Base-by-base conservation (phyloP, 2,797 vertebrate species). In the Meriones psammophilus region DNA sequence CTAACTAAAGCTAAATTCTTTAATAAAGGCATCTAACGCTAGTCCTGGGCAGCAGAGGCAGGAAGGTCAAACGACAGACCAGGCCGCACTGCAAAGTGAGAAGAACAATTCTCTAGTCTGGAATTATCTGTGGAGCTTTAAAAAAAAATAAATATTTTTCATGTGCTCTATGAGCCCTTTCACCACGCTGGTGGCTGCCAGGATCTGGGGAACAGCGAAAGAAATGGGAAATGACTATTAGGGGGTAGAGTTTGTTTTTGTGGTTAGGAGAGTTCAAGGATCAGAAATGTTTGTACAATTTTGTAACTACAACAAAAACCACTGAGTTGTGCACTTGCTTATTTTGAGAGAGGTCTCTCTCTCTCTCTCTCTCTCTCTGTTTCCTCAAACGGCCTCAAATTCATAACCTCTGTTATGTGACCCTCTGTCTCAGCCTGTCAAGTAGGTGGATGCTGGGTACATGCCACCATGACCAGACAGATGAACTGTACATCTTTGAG, bases 121-220 rank as follows among this genome's bases (percentile, higher is more conserved):
- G 17, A 73, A 84, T 88, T 54, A 54, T 42, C 71, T 92, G 42
- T 60, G 60, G 95, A 80, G 66, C 58, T 87, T 74, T 54, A 73
- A 7, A 50, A 92, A 74, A 42, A 42, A 68, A 78, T 24, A 64
- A 83, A 30, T 39, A 54, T 58, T 79, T 89, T 62, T 91, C 33
- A 91, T 18, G 77, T 14, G 33, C 4, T 66, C 14, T 46, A 28
- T 5, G 68, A 89, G 58, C 81, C 68, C 22, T 30, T 46, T 89
- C 36, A 74, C 30, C 17, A 94, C n/a, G 12, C 14, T 39, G 54
- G 54, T 3, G 26, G 42, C 15, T 22, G 26, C 24, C 42, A 60
- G 85, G 26, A 30, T 28, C 22, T 39, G 24, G 33, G 56, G n/a
- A 15, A 13, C 30, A n/a, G 20, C 22, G 42, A 24, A n/a, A 24